Base-by-base conservation (phyloP, 2,888 invertebrate species). In the Pandemis cinnamomeana region DNA sequence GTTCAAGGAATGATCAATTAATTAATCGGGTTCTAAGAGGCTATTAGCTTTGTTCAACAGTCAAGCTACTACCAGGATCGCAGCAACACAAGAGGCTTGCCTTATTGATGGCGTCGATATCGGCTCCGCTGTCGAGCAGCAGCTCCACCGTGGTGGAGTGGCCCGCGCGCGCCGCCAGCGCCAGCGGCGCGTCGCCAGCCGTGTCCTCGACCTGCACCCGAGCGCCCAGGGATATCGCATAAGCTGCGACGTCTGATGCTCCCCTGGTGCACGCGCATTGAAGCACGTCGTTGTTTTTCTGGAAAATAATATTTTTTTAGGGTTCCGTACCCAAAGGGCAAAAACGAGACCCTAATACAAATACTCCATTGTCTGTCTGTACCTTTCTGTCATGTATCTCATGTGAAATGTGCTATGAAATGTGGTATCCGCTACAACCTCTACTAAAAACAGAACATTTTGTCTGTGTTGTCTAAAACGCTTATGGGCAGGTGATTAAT, bases 181-280 rank as follows among this genome's bases (percentile, higher is more conserved):
- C 97, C 10, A 98, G 94, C 0, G 97, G 96, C 3, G 97, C 96
- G 83, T 96, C 96, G 0, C 96, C 96, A 42, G 96, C 96, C 76
- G 94, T 94, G 85, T 97, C 97, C 27, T 92, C 89, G 8, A 95
- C 95, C 78, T 96, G 96, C 53, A 96, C 90, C 42, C 94, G 95
- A 75, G 96, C 96, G 69, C 96, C 93, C 70, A 97, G 93, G 73
- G 96, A 95, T 78, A 96, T 93, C 36, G 95, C 91, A 78, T 91
- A 93, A 66, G 81, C 87, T 0, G 91, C 91, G 42, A 94, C 93
- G 11, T 88, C 94, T 15, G 94, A 87, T 48, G 96, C 95, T 80
- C 96, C 96, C 78, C 97, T 96, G 72, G 96, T 95, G 68, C 96
- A 95, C 7, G 97, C 97, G 86, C 97, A 97, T 93, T 97, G 97